Evolutionary conservation across 2,797 vertebrate species (phyloP), one percentile per base, ranked within the genome.

Genomic region (Synaphobranchus kaupii): DNA sequence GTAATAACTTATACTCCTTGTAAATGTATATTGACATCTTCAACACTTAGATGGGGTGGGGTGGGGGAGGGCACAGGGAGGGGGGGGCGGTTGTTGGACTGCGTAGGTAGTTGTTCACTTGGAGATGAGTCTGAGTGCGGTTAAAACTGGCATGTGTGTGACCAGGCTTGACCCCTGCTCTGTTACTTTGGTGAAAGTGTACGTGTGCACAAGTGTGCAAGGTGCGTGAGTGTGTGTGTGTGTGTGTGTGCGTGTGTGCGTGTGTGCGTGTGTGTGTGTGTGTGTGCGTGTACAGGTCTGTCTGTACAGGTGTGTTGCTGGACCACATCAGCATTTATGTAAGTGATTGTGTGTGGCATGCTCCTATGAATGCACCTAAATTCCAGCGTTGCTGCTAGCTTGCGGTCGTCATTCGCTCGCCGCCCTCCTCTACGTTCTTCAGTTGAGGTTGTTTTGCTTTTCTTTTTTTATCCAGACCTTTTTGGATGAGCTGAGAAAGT

Each of bases 1-100:
- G 84, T 86, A 28, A 89, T 90, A 90, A 85, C 31, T 88, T 90
- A 84, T 85, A 87, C 87, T 89, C 84, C 84, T 86, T 86, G 50
- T 89, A 90, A 89, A 87, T 84, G 88, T 90, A 84, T 81, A 88
- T 89, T 80, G 84, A 88, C 31, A 71, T 47, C 78, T 28, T 39
- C 44, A 71, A 58, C 34, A 48, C n/a, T 28, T 31, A 25, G 50
- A 66, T 63, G 7, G 68, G 66, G 52, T 68, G 84, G 73, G 39
- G 34, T 5, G 34, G 0, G n/a, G 80, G 60, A 28, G n/a, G 8
- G n/a, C n/a, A n/a, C n/a, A n/a, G 54, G 2, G 34, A 54, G 31
- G 44, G 34, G 1, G 78, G 56, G 22, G 52, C 39, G 39, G 39
- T 39, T 15, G 34, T 58, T 88, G 68, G 52, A 47, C 63, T 76